Evolutionary conservation across 2,797 vertebrate species (phyloP).

Genomic region (Enteromius argenteus): DNA sequence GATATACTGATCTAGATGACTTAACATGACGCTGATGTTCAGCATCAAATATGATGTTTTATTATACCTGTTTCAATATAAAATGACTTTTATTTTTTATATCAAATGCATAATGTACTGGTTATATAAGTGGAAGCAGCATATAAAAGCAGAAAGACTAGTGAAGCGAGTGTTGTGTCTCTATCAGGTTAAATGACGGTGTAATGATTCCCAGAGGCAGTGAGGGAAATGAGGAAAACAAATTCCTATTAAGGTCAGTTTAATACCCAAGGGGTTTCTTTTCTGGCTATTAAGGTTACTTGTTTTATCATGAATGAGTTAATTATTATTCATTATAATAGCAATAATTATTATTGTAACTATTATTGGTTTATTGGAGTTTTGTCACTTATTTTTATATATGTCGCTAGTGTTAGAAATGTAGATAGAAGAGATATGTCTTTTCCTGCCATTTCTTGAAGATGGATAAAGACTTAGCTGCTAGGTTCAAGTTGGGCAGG

Average conservation of each 20-base stretch:
- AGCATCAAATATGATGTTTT: constrained; percentile 9
- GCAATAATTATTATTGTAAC: neutral
- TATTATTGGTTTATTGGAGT: neutral
- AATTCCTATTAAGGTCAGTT: constrained; percentile 49
- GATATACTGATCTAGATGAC: constrained; percentile 16
- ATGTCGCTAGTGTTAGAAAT: too few species aligned
- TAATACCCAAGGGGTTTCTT: constrained; percentile 39
- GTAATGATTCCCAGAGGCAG: constrained; percentile 16
- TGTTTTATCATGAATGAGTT: neutral
- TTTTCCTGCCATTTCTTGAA: too few species aligned
- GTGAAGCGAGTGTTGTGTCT: constrained; percentile 1
- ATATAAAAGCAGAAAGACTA: neutral
- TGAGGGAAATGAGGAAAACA: constrained; percentile 32
- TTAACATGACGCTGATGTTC: neutral
- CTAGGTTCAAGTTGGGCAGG: too few species aligned
- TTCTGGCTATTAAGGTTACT: neutral
- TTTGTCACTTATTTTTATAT: neutral
- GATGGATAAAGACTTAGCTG: too few species aligned
- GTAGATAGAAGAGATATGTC: too few species aligned
- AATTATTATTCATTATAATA: neutral
- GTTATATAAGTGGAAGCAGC: constrained; percentile 4
- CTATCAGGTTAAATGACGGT: constrained; percentile 11
- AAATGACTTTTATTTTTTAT: neutral
- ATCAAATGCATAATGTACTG: neutral
- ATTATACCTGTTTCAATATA: neutral